Base-by-base conservation (phyloP, 2,797 vertebrate species). In the Melanotaenia pygmaea region DNA sequence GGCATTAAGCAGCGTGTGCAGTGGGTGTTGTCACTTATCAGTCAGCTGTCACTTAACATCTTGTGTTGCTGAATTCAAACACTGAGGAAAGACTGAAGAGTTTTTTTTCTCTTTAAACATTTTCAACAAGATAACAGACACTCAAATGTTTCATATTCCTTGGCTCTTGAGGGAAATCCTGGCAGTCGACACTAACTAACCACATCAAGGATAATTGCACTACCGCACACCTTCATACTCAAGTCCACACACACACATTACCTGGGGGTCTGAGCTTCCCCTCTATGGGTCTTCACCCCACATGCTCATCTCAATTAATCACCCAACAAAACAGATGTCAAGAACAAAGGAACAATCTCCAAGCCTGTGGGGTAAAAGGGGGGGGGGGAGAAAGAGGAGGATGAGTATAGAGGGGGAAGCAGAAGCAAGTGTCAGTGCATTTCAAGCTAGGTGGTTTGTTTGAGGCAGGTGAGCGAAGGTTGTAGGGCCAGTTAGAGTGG, bases 241-340 rank as follows among this genome's bases (percentile, higher is more conserved):
- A 73, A 50, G 38, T 72, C 45, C 65, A 72, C 59, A 69, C 64
- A 67, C 64, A 68, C 67, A 28, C 24, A 85, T 86, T 87, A 93
- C 86, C 87, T 92, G 89, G 89, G 89, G 89, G 89, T 85, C 88
- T 87, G 68, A 74, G 81, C 80, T 80, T 77, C 86, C 83, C 90
- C 80, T 86, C 87, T 76, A 81, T 74, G 81, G 81, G 87, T 85
- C 85, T 88, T 92, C 90, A 92, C 87, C 51, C 51, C 51, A 54
- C 51, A 54, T 54, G 51, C 89, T 93, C 91, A 90, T 93, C 91
- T 91, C 91, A 91, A 92, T 93, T 93, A 93, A 93, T 91, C 91
- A 93, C 81, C 85, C 87, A 89, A 89, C 88, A 92, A 92, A 92
- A 92, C 92, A 93, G 92, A 93, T 92, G 92, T 92, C 91, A 91